Evolutionary conservation across 1,140 invertebrate genomes (phyloP), one percentile per base, ranked within the genome.

Genomic region (Papilio xuthus): DNA sequence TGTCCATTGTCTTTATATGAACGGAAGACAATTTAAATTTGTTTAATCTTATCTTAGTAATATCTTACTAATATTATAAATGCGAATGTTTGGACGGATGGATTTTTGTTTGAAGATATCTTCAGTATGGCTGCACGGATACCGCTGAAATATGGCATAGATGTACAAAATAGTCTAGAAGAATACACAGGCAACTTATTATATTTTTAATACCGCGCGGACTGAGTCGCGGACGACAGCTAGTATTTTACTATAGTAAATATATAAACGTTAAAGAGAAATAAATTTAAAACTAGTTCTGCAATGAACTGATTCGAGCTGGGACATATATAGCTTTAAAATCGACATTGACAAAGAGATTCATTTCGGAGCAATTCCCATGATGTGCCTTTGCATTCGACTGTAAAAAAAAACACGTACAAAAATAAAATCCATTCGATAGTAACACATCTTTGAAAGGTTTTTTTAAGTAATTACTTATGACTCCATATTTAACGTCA

Each of bases 321-420:
- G 60, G 60, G 60, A 67, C 60, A 28, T 28, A 2, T 63, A 15
- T 12, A 63, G 26, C 60, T 67, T 67, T 28, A 67, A 63, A 67
- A 67, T 28, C 60, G 26, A 32, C 60, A 67, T 67, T 67, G 60
- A 67, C 26, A 67, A 67, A 67, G 60, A 67, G 60, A 15, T 67
- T 67, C 26, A 67, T 67, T 67, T 67, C 60, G 32, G 23, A 28
- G 10, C 60, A 67, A 67, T 67, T 67, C 60, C 60, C 60, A 67
- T 28, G 60, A 67, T 67, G 60, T 28, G 60, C 60, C 26, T 32
- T 67, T 67, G 60, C 60, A 67, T 4, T 28, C 10, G 26, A 28
- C 60, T 23, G 60, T 67, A 67, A 67, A 60, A 53, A 56, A 67
- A 28, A 67, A 37, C 60, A 4, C 60, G 15, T 67, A 28, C 26